Base-by-base conservation (phyloP, 2,888 invertebrate species). In the Argyresthia goedartella region DNA sequence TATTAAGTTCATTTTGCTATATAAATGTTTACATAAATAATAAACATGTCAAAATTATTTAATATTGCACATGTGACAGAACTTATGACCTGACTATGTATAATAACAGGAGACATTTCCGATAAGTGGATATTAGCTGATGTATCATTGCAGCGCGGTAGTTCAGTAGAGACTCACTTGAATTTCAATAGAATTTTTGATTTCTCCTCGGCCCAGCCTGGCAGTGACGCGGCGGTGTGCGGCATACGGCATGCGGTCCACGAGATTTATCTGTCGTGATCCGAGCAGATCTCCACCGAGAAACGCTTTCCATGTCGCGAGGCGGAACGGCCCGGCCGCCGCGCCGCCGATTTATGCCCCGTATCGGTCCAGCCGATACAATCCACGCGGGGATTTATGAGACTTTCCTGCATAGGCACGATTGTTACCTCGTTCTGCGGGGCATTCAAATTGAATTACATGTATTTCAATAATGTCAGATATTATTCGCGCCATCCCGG, bases 251-350 rank as follows among this genome's bases (percentile, higher is more conserved):
- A 68, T 63, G 66, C 66, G 56, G 47, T 13, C 59, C 60, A 58
- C 63, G 64, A 69, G 65, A 71, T 73, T 73, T 74, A 72, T 74
- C 67, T 68, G 69, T 59, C 65, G 64, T 68, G 67, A 71, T 70
- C 67, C 66, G 61, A 63, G 64, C 66, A 66, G 67, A 76, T 76
- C 65, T 68, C 69, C 66, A 67, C 66, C 67, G 69, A 68, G 74
- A 75, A 76, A 76, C 67, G 73, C 72, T 78, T 76, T 77, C 75
- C 77, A 74, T 73, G 74, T 76, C 66, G 70, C 75, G 70, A 76
- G 71, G 71, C 73, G 76, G 73, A 76, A 74, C 68, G 69, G 54
- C 56, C 56, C 60, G 56, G 59, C 64, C 56, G 62, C 15, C 52
- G 50, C 56, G 62, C 15, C 52, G 50, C 34, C 64, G 69, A 74